phyloP scores from a whole-genome alignment of 2,888 invertebrate species.

The Nebria brevicollis region DNA sequence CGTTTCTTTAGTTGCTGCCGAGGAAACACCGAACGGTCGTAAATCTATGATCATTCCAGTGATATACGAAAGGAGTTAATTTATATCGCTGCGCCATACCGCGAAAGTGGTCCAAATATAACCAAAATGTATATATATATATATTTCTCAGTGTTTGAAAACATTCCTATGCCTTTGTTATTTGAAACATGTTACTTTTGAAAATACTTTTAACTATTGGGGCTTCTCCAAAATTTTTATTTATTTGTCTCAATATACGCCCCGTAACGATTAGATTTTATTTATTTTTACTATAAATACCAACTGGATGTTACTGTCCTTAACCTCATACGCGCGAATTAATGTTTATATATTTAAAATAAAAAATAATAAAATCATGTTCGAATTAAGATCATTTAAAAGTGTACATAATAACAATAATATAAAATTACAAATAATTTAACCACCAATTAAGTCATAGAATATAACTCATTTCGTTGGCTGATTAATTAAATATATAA shows the following conservation, averaged over 20 bases:
- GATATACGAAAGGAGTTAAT: conserved; percentile 18
- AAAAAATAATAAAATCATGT: too few relatives aligned
- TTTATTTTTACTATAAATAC: neutral
- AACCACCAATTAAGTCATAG: neutral
- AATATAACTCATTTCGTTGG: neutral
- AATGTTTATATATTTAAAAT: too few relatives aligned
- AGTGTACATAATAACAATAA: neutral
- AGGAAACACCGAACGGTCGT: conserved; percentile 14
- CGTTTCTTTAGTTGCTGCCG: conserved; percentile 2
- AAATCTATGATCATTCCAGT: conserved; percentile 30
- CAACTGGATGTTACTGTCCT: too few relatives aligned
- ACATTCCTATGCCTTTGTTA: conserved; percentile 6
- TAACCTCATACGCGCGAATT: too few relatives aligned
- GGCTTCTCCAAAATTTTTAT: conserved; percentile 43
- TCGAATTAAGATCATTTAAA: too few relatives aligned
- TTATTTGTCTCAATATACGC: conserved; percentile 33
- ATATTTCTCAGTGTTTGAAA: neutral
- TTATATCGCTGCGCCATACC: conserved; percentile 22
- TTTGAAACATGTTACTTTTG: neutral
- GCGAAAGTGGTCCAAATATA: conserved; percentile 41
- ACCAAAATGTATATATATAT: neutral
- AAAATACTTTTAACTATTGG: conserved; percentile 40
- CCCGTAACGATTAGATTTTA: conserved; percentile 7
- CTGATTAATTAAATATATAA: neutral
- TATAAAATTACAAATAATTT: neutral